Evolutionary conservation across 2,113 vertebrate genomes (phyloP).

Genomic region (Myodes glareolus): DNA sequence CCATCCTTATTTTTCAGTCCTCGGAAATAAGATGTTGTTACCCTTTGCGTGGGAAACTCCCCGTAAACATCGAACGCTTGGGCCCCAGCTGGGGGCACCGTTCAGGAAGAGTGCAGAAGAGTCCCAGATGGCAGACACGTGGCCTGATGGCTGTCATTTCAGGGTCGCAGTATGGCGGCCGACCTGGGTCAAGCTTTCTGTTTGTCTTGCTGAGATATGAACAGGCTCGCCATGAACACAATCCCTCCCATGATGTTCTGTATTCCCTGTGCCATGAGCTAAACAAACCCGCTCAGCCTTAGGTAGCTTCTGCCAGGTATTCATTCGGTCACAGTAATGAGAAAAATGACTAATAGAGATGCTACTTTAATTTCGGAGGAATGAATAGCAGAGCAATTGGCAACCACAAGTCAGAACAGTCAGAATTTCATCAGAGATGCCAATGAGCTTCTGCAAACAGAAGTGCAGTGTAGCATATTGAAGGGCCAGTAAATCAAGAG

Average conservation of each 20-base stretch:
- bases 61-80: background rate
- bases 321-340: background rate
- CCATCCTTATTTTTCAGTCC: background rate
- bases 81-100: background rate
- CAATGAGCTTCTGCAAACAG: accelerated
- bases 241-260: background rate
- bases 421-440: too few relatives aligned
- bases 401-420: background rate
- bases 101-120: background rate
- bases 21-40: background rate
- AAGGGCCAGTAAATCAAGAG: background rate
- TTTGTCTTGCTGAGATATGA: background rate
- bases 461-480: background rate
- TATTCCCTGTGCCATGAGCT: background rate
- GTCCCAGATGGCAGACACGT: background rate
- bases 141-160: background rate
- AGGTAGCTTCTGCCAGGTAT: background rate
- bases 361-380: background rate
- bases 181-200: background rate
- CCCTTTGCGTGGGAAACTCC: background rate
- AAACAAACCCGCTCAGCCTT: background rate
- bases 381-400: background rate
- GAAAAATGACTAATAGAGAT: background rate
- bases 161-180: background rate
- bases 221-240: background rate